Evolutionary conservation across 1,140 invertebrate species (phyloP), one percentile per base, ranked within the genome.

Genomic region (Acyrthosiphon pisum): DNA sequence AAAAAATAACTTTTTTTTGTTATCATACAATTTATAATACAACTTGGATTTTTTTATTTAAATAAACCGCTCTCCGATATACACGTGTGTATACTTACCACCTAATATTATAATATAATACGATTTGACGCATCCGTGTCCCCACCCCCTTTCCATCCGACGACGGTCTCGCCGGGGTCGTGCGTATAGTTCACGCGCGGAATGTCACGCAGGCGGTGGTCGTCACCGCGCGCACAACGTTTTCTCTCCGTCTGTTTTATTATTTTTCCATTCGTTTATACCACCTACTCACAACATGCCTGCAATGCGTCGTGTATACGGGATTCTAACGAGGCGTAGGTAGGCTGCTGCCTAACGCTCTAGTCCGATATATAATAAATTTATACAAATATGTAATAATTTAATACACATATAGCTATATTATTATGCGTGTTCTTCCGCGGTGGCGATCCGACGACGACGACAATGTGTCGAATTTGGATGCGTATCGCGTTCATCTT

Each of bases 151-250:
- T n/a, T 0, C 60, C 11, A 6, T 30, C 26, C 56, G 7, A 9
- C 44, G 41, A 83, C 44, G 46, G 90, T 83, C 76, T 41, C 46
- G 20, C 76, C 76, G 90, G 90, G 90, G 90, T 83, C 90, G 90
- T 50, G 76, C 37, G 60, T 68, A 48, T 23, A 92, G 90, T 83
- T 83, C 90, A 83, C 18, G 90, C n/a, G n/a, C 90, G 90, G 90
- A 91, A 91, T 91, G 90, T 68, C 90, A n/a, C 90, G 41, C 50
- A 23, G 50, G n/a, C 46, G 56, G 56, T 91, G 35, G 18, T n/a
- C 68, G 90, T 7, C 60, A 46, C 44, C 84, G 26, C 86, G 23
- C 22, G 83, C 41, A 18, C 84, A 14, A 1, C 37, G 37, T 37
- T 37, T 11, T 37, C 83, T 23, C 37, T 37, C 37, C 7, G 37